Conservation (phyloP, 2,888 invertebrate genomes). For the Cheilosia pagana region DNA sequence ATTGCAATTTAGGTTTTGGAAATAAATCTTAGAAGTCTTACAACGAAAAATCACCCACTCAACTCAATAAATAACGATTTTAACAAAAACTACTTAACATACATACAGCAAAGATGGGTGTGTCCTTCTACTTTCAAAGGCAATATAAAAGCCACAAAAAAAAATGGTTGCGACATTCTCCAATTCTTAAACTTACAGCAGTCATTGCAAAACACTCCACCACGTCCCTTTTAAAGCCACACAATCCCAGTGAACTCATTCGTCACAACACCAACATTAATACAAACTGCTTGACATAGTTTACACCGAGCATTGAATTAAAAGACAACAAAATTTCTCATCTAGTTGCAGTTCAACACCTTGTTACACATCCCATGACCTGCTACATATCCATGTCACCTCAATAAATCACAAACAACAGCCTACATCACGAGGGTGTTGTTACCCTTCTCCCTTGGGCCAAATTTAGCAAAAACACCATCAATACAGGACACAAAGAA, state of each 20-base stretch:
- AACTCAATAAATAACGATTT: too few species aligned
- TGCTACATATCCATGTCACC: conserved; percentile 12
- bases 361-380: conserved; percentile 12
- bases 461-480: conserved; percentile 13
- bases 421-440: conserved; percentile 25
- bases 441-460: conserved; percentile 11
- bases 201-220: not conserved
- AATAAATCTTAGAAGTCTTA: too few species aligned
- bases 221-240: not conserved
- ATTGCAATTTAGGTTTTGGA: too few species aligned
- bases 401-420: conserved; percentile 9
- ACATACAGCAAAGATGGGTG: too few species aligned
- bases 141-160: too few species aligned
- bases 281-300: not conserved
- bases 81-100: too few species aligned
- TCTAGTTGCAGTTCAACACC: not conserved
- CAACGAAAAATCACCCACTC: too few species aligned
- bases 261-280: too few species aligned
- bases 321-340: not conserved
- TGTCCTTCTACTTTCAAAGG: too few species aligned
- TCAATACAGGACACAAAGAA: conserved; percentile 14
- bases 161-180: too few species aligned
- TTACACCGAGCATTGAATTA: conserved; percentile 8
- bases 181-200: too few species aligned
- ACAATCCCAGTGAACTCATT: too few species aligned